A percentile compares a stretch with the other conserved stretches of the same genome.
phyloP scores from a whole-genome alignment of 2,113 vertebrate genomes.

The Chrysemys picta region DNA sequence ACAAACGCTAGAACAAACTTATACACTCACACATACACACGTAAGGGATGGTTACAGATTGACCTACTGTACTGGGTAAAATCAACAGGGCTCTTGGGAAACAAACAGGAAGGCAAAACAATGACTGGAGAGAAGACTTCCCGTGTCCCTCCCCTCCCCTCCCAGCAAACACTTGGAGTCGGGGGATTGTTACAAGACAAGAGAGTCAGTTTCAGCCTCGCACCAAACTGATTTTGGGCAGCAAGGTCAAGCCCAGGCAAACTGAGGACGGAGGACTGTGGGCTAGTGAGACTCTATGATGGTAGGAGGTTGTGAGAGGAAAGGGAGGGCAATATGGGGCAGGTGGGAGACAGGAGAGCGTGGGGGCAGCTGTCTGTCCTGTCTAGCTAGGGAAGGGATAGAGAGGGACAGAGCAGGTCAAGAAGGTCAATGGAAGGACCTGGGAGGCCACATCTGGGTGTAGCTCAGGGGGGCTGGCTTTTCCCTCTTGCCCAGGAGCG shows the following conservation, averaged over 20 bases:
- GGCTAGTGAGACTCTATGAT: neutral
- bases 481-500: too few relatives aligned
- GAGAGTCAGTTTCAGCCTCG: neutral
- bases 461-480: too few relatives aligned
- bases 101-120: neutral
- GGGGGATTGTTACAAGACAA: neutral
- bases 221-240: neutral
- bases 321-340: neutral
- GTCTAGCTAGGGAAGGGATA: too few relatives aligned
- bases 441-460: too few relatives aligned
- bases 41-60: too few relatives aligned
- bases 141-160: accelerated
- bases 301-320: too few relatives aligned
- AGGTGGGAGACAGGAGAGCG: too few relatives aligned
- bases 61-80: neutral
- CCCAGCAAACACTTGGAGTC: neutral
- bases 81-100: neutral
- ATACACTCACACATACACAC: constrained; percentile 77
- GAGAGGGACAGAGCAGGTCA: too few relatives aligned
- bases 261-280: neutral
- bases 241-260: neutral
- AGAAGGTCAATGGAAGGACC: too few relatives aligned
- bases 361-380: too few relatives aligned
- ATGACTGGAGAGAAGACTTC: neutral
- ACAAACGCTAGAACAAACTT: constrained; percentile 77